Evolutionary conservation across 2,888 invertebrate species (phyloP), one percentile per base, ranked within the genome.

Genomic region (Eudemis profundana): DNA sequence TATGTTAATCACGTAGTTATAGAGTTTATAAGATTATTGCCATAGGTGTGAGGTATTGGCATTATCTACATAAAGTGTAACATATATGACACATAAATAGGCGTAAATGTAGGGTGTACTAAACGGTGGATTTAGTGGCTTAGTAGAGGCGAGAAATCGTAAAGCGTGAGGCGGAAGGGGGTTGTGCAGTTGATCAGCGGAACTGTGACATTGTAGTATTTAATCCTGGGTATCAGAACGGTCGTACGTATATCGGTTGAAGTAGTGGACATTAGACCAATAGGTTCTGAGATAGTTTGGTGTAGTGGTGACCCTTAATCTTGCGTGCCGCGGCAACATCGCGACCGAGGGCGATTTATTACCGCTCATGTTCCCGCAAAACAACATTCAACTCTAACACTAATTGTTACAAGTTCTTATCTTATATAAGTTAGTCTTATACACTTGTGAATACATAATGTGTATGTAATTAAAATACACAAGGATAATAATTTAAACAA

Each of bases 1-100:
- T 91, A 91, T 91, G 90, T 89, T 91, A 91, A 92, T 91, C 89
- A 86, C 84, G 82, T 81, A 88, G 86, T 87, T 86, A 85, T 64
- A 59, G 64, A 65, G 65, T 53, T 65, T 61, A 66, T 61, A 61
- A 27, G 67, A 57, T 70, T 70, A 68, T 66, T 64, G 64, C 59
- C 50, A 67, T 68, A 65, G 65, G 65, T 65, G 51, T 59, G 36
- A 51, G 38, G 49, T 46, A n/a, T 49, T 49, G 40, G 44, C 44
- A 64, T 36, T 50, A 42, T 4, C 36, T 17, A 47, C 19, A 40
- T 40, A 49, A 2, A 15, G 71, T 71, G 69, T 73, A 70, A 70
- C 70, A 70, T 65, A 64, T 71, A 63, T 69, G 70, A 68, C 46
- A 56, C 27, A 61, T 63, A 47, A 57, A 66, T 51, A 68, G 49